Base-by-base conservation (phyloP, 1,140 invertebrate genomes). In the Magallana angulata region DNA sequence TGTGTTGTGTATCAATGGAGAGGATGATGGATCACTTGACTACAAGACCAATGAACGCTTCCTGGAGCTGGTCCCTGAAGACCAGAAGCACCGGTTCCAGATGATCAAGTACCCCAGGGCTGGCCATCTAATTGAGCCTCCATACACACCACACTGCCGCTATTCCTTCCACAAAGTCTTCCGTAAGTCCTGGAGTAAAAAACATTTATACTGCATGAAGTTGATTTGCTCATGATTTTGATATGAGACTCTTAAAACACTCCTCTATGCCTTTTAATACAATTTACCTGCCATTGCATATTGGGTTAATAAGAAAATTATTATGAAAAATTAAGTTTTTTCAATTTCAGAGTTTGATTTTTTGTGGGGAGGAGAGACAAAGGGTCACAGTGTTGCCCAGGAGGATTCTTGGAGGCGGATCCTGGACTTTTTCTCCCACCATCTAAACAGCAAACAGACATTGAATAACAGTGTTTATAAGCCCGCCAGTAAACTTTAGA, bases 41-140 rank as follows among this genome's bases (percentile, higher is more conserved):
- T 85, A 84, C 11, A 57, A 80, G 12, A 82, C 80, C 82, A 68
- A 83, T 64, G 60, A 84, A 59, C 48, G 82, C 12, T 89, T 80
- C 14, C 76, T 85, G 14, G 88, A 87, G 11, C 59, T n/a, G 12
- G 84, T 84, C 9, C 89, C 89, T 57, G 30, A 11, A n/a, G 68
- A 89, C 11, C 82, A 88, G 16, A 89, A 81, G 71, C 57, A 82
- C 14, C 88, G 89, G 58, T 57, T 92, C 1, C 84, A 87, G 64
- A 9, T 90, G 1, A 58, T 87, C 5, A 83, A 85, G 18, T 92
- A 92, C 71, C 88, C 82, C 7, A 89, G 88, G 4, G 87, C 91
- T 81, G 91, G 91, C 8, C 91, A 92, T 68, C 88, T 92, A 14
- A 88, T 92, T 30, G 91, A 92, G 62, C 91, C 91, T 16, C 91